Evolutionary conservation across 2,888 invertebrate genomes (phyloP).

Genomic region (Epinotia bilunana): DNA sequence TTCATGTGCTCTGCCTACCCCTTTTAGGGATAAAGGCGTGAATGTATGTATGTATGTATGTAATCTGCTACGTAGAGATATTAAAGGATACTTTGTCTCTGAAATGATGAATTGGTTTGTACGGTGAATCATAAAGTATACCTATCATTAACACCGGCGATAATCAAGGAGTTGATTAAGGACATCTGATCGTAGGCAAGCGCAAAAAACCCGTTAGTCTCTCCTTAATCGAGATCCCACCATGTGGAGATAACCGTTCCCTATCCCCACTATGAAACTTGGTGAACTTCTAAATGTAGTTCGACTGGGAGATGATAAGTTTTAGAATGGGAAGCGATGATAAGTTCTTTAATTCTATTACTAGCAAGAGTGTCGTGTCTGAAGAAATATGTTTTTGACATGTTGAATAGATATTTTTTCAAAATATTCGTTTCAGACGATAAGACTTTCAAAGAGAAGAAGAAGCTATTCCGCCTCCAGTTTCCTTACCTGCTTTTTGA

Average conservation of each 20-base stretch:
- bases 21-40: no score
- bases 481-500: background rate
- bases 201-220: slow-evolving; percentile 47
- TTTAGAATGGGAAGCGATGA: background rate
- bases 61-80: background rate
- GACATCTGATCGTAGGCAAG: slow-evolving; percentile 42
- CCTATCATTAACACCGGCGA: slow-evolving; percentile 34
- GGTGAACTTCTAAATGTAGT: slow-evolving; percentile 9
- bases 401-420: no score
- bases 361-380: background rate
- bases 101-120: slow-evolving; percentile 21
- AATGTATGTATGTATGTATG: no score
- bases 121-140: slow-evolving; percentile 21
- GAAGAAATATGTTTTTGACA: no score
- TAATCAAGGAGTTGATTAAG: slow-evolving; percentile 43
- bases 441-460: no score
- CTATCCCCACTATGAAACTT: slow-evolving; percentile 36
- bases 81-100: slow-evolving; percentile 18
- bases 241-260: slow-evolving; percentile 17
- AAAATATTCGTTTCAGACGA: no score
- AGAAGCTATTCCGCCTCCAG: background rate
- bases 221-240: slow-evolving; percentile 41
- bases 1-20: no score
- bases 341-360: no score
- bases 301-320: background rate